Conservation (phyloP, 2,888 invertebrate species). For the Sisyra nigra region DNA sequence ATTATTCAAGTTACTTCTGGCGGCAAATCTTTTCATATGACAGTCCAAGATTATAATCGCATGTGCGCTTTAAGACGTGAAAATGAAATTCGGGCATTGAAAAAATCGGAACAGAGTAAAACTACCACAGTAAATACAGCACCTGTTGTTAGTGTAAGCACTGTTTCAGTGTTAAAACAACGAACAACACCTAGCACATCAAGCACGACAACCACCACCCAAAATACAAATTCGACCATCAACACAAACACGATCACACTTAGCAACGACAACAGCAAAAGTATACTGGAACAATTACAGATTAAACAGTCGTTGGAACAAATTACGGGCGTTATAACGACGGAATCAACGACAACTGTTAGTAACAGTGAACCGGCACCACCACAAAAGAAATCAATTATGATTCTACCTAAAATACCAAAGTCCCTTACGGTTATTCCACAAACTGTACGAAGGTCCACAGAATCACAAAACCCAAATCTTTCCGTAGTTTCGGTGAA, state of each 20-base stretch:
- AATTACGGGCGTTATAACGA: conserved; percentile 7
- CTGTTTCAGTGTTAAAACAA: conserved; percentile 11
- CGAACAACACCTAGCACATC: conserved; percentile 10
- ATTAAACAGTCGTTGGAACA: conserved; percentile 3
- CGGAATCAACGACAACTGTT: conserved; percentile 3
- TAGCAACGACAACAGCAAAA: conserved; percentile 12
- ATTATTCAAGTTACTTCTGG: conserved; percentile 60
- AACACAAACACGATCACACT: not conserved
- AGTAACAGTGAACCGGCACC: conserved; percentile 5
- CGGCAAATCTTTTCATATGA: conserved; percentile 65
- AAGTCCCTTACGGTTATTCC: conserved; percentile 69
- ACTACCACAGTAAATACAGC: conserved; percentile 5
- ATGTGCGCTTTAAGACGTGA: conserved; percentile 58
- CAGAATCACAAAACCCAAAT: conserved; percentile 11
- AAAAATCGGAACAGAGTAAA: conserved; percentile 39
- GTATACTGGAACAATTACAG: conserved; percentile 8
- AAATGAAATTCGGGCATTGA: conserved; percentile 28
- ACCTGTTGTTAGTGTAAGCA: not conserved
- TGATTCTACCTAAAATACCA: conserved; percentile 60
- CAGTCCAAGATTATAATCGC: conserved; percentile 62
- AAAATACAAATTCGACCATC: conserved; percentile 8
- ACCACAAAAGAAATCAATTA: conserved; percentile 23
- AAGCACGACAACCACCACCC: conserved; percentile 5
- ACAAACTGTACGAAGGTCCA: conserved; percentile 32
- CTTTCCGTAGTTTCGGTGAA: conserved; percentile 3